phyloP scores from a whole-genome alignment of 2,888 invertebrate genomes.

The Rhagium mordax region DNA sequence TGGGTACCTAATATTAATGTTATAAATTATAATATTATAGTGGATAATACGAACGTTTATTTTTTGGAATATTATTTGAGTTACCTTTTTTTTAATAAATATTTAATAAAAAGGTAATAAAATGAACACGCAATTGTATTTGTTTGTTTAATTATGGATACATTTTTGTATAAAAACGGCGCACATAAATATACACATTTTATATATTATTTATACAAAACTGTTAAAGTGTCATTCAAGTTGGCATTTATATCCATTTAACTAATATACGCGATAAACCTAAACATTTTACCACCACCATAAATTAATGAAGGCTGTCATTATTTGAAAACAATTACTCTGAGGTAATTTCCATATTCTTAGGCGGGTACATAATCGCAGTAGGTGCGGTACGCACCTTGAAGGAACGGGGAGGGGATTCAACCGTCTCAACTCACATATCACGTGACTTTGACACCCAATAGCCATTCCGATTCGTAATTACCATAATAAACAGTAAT shows the following conservation, averaged over 20 bases:
- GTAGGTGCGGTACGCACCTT: slow-evolving; percentile 42
- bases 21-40: slow-evolving; percentile 2
- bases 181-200: slow-evolving; percentile 36
- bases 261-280: slow-evolving; percentile 50
- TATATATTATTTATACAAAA: slow-evolving; percentile 47
- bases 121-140: slow-evolving; percentile 17
- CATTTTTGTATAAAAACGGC: slow-evolving; percentile 4
- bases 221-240: slow-evolving; percentile 44
- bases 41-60: not conserved
- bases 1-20: slow-evolving; percentile 4
- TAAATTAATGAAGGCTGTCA: slow-evolving; percentile 55
- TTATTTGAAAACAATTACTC: slow-evolving; percentile 56
- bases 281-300: slow-evolving; percentile 56
- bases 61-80: not conserved
- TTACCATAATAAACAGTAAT: slow-evolving; percentile 69
- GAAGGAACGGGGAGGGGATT: slow-evolving; percentile 14
- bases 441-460: slow-evolving; percentile 65
- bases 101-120: slow-evolving; percentile 13
- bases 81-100: slow-evolving; percentile 13
- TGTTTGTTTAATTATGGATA: slow-evolving; percentile 17
- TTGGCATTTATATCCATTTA: slow-evolving; percentile 45
- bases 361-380: slow-evolving; percentile 48
- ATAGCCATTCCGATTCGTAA: slow-evolving; percentile 63
- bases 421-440: slow-evolving; percentile 55
- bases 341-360: slow-evolving; percentile 55